These are phyloP conservation scores for Telenomus remus DNA, from an alignment of 1,140 invertebrate species.

Conservation along the genomic window DNA sequence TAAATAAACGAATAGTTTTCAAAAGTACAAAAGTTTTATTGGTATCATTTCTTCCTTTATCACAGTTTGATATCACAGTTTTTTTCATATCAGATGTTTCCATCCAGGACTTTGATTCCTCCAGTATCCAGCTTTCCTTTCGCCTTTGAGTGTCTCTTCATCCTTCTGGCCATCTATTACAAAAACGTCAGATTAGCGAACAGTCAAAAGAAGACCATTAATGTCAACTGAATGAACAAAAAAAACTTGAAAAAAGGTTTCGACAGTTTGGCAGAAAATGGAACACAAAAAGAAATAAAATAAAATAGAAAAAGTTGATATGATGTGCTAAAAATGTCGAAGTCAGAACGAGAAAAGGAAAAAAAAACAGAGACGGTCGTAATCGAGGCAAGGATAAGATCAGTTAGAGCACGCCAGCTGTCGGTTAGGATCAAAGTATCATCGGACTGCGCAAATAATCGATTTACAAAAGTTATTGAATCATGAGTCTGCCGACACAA, in stretches of 20 bases:
- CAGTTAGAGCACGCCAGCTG: slow-evolving; percentile 38
- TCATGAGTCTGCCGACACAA: slow-evolving; percentile 35
- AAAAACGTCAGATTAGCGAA: slow-evolving; percentile 66
- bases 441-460: slow-evolving; percentile 50
- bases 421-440: slow-evolving; percentile 29
- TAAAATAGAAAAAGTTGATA: slow-evolving; percentile 16
- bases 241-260: slow-evolving; percentile 10
- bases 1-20: neutral
- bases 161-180: slow-evolving; percentile 67
- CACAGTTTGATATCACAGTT: neutral
- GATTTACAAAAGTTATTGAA: slow-evolving; percentile 38
- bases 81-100: neutral
- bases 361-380: slow-evolving; percentile 24
- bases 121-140: slow-evolving; percentile 64
- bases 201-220: slow-evolving; percentile 8
- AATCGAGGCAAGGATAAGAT: slow-evolving; percentile 41
- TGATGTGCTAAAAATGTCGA: slow-evolving; percentile 53
- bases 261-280: slow-evolving; percentile 3
- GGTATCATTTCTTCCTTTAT: neutral
- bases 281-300: slow-evolving; percentile 5
- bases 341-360: slow-evolving; percentile 33
- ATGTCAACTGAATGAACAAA: slow-evolving; percentile 16
- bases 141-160: slow-evolving; percentile 60
- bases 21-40: slow-evolving; percentile 1
- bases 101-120: slow-evolving; percentile 8